phyloP scores from a whole-genome alignment of 1,140 invertebrate genomes.

The Eumaeus atala region DNA sequence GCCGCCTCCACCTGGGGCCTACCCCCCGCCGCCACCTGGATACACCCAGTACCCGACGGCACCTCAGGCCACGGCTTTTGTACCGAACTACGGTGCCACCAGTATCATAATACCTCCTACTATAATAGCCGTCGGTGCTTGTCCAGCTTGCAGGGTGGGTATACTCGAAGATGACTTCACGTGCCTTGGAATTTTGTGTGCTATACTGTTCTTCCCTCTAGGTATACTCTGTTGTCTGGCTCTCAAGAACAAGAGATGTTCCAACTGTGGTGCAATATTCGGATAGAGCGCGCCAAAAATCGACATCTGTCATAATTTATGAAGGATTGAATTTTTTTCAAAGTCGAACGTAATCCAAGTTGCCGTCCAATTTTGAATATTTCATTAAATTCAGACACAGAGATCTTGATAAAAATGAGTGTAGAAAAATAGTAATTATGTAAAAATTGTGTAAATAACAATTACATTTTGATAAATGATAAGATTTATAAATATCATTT shows the following conservation, averaged over 20 bases:
- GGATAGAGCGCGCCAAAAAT: slow-evolving; percentile 50
- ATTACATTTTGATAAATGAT: too few relatives aligned
- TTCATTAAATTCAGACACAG: too few relatives aligned
- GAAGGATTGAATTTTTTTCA: too few relatives aligned
- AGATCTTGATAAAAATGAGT: too few relatives aligned
- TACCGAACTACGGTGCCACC: slow-evolving; percentile 73
- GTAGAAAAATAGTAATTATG: too few relatives aligned
- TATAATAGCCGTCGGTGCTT: slow-evolving; percentile 79
- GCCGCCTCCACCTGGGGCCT: slow-evolving; percentile 31
- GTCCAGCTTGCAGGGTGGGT: slow-evolving; percentile 88
- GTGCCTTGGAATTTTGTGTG: slow-evolving; percentile 86
- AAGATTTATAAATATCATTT: too few relatives aligned
- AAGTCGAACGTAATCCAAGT: too few relatives aligned
- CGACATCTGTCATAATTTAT: too few relatives aligned
- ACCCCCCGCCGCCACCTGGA: slow-evolving; percentile 51
- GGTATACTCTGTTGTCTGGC: slow-evolving; percentile 88
- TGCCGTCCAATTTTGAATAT: too few relatives aligned
- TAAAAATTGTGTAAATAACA: too few relatives aligned
- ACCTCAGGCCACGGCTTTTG: slow-evolving; percentile 48
- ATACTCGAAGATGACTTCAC: slow-evolving; percentile 89
- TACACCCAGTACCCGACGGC: slow-evolving; percentile 37
- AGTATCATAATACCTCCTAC: slow-evolving; percentile 63
- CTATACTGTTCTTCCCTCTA: slow-evolving; percentile 89
- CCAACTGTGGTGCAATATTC: slow-evolving; percentile 89
- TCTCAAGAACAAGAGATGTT: slow-evolving; percentile 85